Evolutionary conservation across 2,888 invertebrate species (phyloP), one percentile per base, ranked within the genome.

Genomic region (Gasteruption jaculator): DNA sequence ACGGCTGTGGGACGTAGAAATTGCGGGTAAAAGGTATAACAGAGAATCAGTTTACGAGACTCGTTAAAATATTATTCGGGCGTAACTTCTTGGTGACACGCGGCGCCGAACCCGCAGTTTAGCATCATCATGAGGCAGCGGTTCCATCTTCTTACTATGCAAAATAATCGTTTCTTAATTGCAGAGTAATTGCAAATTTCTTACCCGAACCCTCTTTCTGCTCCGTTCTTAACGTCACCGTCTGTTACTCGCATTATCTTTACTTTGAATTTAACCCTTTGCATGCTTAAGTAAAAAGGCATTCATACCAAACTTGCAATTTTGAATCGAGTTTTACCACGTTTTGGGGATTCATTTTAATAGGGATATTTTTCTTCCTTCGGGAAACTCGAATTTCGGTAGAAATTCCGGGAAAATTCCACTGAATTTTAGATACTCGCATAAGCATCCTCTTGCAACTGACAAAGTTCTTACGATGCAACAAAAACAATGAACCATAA

Each of bases 81-180:
- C 61, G 57, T 61, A 64, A 66, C 65, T 68, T 67, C 60, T 61
- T 61, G 63, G 68, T 65, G 66, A 68, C 68, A 68, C 61, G 62
- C 64, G 63, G 68, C 57, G 61, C 60, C 54, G 54, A 48, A 53
- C 46, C 49, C 46, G 45, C 54, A 50, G 50, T 54, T 56, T 54
- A 56, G 55, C 56, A 55, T 49, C 50, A 48, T 21, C 35, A 29
- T 19, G 41, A 11, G 26, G 39, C 16, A 43, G 45, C 41, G 41
- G 43, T 43, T 44, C 33, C 46, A 35, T 36, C 49, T 50, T 31
- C 48, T 46, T 52, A 54, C 65, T 68, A 68, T 68, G 68, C 65
- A 65, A 68, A 68, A 68, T 68, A 68, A 68, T 68, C 66, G 67
- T 60, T 68, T 68, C 67, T 68, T 68, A 68, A 68, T 68, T 68